A percentile compares a stretch with the other conserved stretches of the same genome.
These are phyloP conservation scores for Penaeus monodon DNA, from an alignment of 2,888 invertebrate species.

Conservation along the genomic window DNA sequence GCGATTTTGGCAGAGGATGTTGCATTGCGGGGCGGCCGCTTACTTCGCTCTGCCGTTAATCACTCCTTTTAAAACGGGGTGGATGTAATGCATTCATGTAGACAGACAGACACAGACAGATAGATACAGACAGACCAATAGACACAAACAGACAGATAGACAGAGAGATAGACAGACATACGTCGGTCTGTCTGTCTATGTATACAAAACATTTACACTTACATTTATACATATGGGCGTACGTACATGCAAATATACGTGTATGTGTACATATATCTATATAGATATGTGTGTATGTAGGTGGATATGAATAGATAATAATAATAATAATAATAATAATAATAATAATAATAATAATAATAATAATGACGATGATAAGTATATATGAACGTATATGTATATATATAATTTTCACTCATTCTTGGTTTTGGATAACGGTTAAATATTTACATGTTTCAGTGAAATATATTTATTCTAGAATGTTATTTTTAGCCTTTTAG, in stretches of 20 bases:
- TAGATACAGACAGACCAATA: neutral
- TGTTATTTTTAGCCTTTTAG: too few species aligned
- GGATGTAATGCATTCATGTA: neutral
- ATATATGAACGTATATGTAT: constrained; percentile 13
- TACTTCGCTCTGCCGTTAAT: too few species aligned
- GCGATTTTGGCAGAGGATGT: too few species aligned
- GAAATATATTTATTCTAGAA: too few species aligned
- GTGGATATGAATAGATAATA: neutral
- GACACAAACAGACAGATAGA: neutral
- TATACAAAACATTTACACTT: neutral
- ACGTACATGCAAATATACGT: neutral
- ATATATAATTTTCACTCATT: neutral
- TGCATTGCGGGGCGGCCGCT: too few species aligned
- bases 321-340: too few species aligned
- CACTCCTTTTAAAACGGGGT: too few species aligned
- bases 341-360: too few species aligned
- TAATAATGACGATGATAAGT: neutral
- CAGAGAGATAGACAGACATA: neutral
- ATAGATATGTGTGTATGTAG: neutral
- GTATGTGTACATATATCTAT: neutral
- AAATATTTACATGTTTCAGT: too few species aligned
- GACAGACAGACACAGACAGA: neutral
- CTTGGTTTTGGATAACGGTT: too few species aligned
- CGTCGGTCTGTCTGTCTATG: neutral
- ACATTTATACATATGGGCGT: neutral